A percentile compares a stretch with the other conserved stretches of the same genome.
phyloP scores from a whole-genome alignment of 2,888 invertebrate genomes.

The Apamea epomidion region DNA sequence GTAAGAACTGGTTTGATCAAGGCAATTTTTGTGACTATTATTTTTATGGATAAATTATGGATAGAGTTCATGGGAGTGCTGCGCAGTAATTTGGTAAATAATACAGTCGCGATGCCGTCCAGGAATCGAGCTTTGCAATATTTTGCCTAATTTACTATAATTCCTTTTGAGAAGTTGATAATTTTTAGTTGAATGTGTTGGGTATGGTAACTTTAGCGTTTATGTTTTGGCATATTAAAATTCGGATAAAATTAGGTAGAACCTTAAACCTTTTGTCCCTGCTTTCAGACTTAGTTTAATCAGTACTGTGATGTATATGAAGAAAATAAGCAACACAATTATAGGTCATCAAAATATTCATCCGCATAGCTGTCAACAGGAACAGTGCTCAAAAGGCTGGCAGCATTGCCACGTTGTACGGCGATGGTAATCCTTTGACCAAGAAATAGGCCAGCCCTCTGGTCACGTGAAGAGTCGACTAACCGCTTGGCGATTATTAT shows the following conservation, averaged over 20 bases:
- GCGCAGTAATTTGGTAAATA: slow-evolving; percentile 1
- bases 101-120: not conserved
- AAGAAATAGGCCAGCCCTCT: too few relatives aligned
- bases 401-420: too few relatives aligned
- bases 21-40: slow-evolving; percentile 25
- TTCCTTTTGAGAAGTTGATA: not conserved
- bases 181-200: not conserved
- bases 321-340: too few relatives aligned
- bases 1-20: slow-evolving; percentile 45
- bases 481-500: too few relatives aligned
- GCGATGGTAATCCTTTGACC: too few relatives aligned
- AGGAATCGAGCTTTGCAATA: not conserved
- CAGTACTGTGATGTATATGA: not conserved
- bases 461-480: too few relatives aligned
- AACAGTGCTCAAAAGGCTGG: too few relatives aligned
- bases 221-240: not conserved
- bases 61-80: slow-evolving; percentile 40
- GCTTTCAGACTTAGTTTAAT: not conserved
- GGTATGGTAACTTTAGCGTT: not conserved
- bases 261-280: not conserved
- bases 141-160: not conserved
- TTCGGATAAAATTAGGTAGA: not conserved
- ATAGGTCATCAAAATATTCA: too few relatives aligned
- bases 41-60: slow-evolving; percentile 46
- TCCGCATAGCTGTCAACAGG: too few relatives aligned